A percentile compares a stretch with the other conserved stretches of the same genome.
Evolutionary conservation across 2,113 vertebrate genomes (phyloP).

Genomic region (Amblyopsis rosae): DNA sequence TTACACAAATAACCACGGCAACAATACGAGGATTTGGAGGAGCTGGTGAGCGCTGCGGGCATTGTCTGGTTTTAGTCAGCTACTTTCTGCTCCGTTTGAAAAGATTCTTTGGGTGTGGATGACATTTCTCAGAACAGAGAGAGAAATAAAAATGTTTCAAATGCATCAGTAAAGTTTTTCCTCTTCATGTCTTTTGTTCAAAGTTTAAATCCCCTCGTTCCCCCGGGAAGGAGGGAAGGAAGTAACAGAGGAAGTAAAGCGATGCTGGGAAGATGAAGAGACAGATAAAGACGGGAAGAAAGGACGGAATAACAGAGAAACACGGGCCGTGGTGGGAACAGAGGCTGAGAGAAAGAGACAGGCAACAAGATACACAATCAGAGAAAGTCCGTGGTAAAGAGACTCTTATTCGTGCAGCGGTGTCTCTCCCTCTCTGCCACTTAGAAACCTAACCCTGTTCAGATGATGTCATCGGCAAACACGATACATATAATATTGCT

Average conservation of each 20-base stretch:
- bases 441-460: slow-evolving; percentile 35
- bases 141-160: slow-evolving; percentile 51
- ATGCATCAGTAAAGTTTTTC: slow-evolving; percentile 60
- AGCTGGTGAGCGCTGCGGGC: slow-evolving; percentile 59
- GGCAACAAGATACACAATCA: slow-evolving; percentile 10
- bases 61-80: slow-evolving; percentile 66
- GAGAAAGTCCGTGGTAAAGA: slow-evolving; percentile 3
- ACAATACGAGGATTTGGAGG: slow-evolving; percentile 71
- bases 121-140: slow-evolving; percentile 68
- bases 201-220: slow-evolving; percentile 54
- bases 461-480: slow-evolving; percentile 48
- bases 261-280: background rate
- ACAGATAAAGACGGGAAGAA: background rate
- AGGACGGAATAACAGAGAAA: slow-evolving; percentile 33
- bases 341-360: slow-evolving; percentile 25
- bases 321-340: background rate
- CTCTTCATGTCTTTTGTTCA: slow-evolving; percentile 51
- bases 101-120: slow-evolving; percentile 64
- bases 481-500: slow-evolving; percentile 27
- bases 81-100: slow-evolving; percentile 66
- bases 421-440: slow-evolving; percentile 4
- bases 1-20: slow-evolving; percentile 65
- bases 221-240: slow-evolving; percentile 34
- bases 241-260: background rate
- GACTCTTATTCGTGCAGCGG: slow-evolving; percentile 42